phyloP scores from a whole-genome alignment of 2,888 invertebrate genomes.

The Ennomos fuscantarius region DNA sequence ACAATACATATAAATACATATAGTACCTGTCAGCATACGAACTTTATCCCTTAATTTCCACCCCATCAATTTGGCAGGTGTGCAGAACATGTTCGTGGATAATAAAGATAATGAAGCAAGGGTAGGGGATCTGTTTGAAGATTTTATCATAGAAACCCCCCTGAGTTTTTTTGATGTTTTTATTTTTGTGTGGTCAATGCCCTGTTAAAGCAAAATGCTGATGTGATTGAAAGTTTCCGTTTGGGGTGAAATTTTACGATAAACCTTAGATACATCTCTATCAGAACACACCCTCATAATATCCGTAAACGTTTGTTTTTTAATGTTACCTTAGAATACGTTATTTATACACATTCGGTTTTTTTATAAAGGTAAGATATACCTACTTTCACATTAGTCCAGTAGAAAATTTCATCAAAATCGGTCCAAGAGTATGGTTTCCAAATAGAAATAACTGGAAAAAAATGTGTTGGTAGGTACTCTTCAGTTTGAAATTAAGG shows the following conservation, averaged over 20 bases:
- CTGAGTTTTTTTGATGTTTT: conserved; percentile 44
- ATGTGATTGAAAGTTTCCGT: not conserved
- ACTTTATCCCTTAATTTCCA: conserved; percentile 33
- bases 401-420: too few species aligned
- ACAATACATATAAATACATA: not conserved
- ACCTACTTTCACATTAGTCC: too few species aligned
- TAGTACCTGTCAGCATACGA: conserved; percentile 24
- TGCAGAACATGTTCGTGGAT: conserved; percentile 49
- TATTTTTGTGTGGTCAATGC: conserved; percentile 34
- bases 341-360: too few species aligned
- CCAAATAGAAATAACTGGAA: too few species aligned
- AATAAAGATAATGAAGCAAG: conserved; percentile 57
- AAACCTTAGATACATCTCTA: conserved; percentile 1
- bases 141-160: conserved; percentile 52
- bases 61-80: conserved; percentile 25
- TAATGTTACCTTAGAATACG: not conserved
- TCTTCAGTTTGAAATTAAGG: too few species aligned
- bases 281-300: too few species aligned
- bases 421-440: too few species aligned
- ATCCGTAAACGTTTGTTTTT: too few species aligned
- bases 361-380: too few species aligned
- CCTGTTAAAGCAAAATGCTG: conserved; percentile 1
- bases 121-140: conserved; percentile 47
- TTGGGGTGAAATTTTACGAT: conserved; percentile 6
- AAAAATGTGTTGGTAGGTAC: too few species aligned